These are phyloP conservation scores for Eupsittula cactorum DNA, from an alignment of 2,113 vertebrate genomes.

Conservation along the genomic window DNA sequence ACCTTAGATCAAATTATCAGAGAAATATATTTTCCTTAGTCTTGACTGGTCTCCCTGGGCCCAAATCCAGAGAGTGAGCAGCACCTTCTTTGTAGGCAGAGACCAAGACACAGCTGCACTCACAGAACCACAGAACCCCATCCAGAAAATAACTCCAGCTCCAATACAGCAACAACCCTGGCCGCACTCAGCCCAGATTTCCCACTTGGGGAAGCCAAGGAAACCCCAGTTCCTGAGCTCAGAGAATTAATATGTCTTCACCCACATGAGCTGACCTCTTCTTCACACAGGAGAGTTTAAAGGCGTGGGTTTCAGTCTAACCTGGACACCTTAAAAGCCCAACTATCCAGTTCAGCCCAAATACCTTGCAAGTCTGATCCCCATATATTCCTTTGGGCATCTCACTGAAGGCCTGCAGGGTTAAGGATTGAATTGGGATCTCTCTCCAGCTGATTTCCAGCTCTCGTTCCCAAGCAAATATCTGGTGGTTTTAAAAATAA, in stretches of 20 bases:
- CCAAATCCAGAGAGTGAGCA: neutral
- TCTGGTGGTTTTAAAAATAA: constrained; percentile 8
- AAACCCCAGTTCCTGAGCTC: neutral
- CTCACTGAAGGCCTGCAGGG: neutral
- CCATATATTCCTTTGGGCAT: neutral
- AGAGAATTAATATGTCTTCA: neutral
- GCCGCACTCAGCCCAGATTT: neutral
- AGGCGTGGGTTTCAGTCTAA: neutral
- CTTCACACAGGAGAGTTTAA: neutral
- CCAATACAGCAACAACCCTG: neutral
- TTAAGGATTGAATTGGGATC: neutral
- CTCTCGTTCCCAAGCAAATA: neutral
- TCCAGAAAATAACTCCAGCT: neutral
- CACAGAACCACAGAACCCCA: neutral
- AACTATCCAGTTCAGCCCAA: neutral
- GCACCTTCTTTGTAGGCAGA: neutral
- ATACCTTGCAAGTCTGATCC: neutral
- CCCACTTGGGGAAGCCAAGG: neutral
- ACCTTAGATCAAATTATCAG: neutral
- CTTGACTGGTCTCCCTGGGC: neutral
- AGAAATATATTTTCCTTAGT: neutral
- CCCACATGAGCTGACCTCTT: neutral
- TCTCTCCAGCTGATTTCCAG: neutral
- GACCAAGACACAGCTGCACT: neutral
- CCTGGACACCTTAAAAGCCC: neutral